Conservation (phyloP, 2,113 vertebrate species). For the Anseranas semipalmata region DNA sequence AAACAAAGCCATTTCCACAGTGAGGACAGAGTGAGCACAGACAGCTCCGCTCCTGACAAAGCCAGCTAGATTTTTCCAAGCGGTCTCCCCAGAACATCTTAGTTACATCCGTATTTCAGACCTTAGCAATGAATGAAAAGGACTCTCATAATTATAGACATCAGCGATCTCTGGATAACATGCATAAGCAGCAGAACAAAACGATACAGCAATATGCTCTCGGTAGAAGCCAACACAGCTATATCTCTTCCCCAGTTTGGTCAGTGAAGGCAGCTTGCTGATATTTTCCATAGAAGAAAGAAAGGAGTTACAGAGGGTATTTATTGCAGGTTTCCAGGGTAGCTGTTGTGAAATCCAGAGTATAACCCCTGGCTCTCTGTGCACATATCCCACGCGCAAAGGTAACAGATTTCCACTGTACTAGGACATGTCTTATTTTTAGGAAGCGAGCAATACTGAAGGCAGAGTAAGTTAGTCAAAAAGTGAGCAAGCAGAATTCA, state of each 20-base stretch:
- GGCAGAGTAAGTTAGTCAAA: background rate
- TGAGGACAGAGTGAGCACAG: background rate
- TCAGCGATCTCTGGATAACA: background rate
- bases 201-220: accelerated
- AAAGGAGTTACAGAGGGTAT: background rate
- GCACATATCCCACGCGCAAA: accelerated
- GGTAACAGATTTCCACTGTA: background rate
- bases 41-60: background rate
- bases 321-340: background rate
- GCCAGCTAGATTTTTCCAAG: background rate
- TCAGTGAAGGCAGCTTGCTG: background rate
- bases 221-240: background rate
- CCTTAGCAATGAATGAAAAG: background rate
- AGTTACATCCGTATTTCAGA: background rate
- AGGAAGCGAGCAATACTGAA: background rate
- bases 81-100: background rate
- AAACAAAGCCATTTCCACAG: background rate
- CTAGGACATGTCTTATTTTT: background rate
- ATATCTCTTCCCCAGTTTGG: background rate
- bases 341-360: background rate
- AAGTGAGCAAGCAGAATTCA: background rate
- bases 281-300: background rate
- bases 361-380: background rate
- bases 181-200: accelerated
- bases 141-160: background rate